Evolutionary conservation across 1,140 invertebrate species (phyloP).

Genomic region (Trachymyrmex cornetzi): DNA sequence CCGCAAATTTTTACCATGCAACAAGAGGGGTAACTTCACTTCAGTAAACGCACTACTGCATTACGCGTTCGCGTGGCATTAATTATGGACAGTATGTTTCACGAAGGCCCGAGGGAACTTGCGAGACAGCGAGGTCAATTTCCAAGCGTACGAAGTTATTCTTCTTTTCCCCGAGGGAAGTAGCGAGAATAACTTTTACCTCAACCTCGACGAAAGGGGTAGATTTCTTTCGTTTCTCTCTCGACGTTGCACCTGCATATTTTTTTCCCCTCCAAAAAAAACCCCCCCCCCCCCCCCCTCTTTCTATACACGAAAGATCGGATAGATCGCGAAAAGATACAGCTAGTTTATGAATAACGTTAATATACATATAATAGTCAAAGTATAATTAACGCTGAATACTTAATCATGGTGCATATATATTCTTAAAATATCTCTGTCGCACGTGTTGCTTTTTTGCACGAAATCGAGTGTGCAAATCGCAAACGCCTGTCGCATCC

Average conservation of each 20-base stretch:
- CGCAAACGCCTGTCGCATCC: not conserved
- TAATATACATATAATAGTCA: not conserved
- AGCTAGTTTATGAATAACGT: not conserved
- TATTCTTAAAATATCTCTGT: not conserved
- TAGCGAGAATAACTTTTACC: constrained; percentile 18
- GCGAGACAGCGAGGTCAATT: constrained; percentile 39
- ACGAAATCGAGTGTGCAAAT: constrained; percentile 1
- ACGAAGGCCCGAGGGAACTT: constrained; percentile 17
- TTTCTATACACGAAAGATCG: not conserved
- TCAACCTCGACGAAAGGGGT: constrained; percentile 40
- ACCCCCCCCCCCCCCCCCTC: no score
- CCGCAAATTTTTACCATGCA: not conserved
- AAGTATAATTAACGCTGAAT: constrained; percentile 37
- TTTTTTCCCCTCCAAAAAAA: no score
- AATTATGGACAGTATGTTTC: constrained; percentile 36
- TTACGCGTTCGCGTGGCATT: constrained; percentile 35
- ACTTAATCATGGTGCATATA: not conserved
- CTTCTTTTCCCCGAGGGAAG: not conserved
- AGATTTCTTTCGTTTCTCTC: constrained; percentile 30
- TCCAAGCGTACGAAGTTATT: constrained; percentile 25
- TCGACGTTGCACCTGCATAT: not conserved
- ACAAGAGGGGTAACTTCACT: not conserved
- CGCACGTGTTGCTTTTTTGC: not conserved
- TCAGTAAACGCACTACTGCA: constrained; percentile 1
- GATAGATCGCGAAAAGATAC: constrained; percentile 1